phyloP scores from a whole-genome alignment of 2,888 invertebrate species.

The Limnephilus marmoratus region DNA sequence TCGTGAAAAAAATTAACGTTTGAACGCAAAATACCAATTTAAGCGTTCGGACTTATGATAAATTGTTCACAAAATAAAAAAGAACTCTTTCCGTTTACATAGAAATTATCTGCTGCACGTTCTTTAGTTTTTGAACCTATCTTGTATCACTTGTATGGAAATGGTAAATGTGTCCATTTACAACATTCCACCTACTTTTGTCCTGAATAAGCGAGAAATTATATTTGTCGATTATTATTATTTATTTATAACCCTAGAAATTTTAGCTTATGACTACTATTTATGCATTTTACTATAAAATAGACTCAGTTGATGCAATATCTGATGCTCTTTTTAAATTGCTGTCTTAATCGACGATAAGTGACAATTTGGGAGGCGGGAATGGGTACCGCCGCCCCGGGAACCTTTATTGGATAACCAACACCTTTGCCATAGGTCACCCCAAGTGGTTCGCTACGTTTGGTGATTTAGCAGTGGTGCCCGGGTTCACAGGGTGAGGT shows the following conservation, averaged over 20 bases:
- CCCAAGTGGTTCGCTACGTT: no score
- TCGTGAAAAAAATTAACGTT: background rate
- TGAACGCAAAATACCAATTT: background rate
- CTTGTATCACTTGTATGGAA: background rate
- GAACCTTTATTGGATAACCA: no score
- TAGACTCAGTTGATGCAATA: background rate
- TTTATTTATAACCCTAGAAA: no score
- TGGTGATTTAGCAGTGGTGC: no score
- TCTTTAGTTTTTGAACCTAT: background rate
- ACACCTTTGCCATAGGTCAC: no score
- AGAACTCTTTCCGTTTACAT: background rate
- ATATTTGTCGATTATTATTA: no score
- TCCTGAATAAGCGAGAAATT: background rate
- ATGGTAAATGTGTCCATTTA: background rate
- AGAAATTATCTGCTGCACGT: background rate
- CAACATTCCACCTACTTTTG: background rate
- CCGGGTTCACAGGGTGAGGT: no score
- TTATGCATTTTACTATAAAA: background rate
- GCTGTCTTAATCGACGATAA: no score
- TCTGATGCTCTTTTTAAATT: no score
- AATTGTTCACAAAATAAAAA: background rate
- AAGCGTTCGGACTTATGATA: background rate
- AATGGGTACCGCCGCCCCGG: no score
- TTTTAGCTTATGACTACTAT: no score
- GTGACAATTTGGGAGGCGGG: no score